phyloP scores from a whole-genome alignment of 2,797 vertebrate species.

The Sebastes steindachneri region DNA sequence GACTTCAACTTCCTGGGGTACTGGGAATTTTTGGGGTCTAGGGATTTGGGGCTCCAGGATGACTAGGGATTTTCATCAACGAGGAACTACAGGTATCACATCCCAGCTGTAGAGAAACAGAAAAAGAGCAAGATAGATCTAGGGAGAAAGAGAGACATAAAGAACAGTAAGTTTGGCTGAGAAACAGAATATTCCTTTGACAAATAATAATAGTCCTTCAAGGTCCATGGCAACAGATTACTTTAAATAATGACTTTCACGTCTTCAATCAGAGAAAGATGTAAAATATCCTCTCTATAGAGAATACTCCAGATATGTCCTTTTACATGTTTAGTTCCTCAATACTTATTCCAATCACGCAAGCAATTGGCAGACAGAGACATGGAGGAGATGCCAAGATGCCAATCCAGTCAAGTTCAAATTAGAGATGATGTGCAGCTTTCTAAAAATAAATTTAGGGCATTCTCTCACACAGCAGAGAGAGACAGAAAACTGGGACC shows the following conservation, averaged over 20 bases:
- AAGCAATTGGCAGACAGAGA: not conserved
- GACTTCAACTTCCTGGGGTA: not conserved
- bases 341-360: not conserved
- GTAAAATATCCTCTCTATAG: not conserved
- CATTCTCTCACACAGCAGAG: not conserved
- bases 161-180: not conserved
- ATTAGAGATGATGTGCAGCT: not conserved
- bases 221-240: slow-evolving; percentile 49
- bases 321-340: not conserved
- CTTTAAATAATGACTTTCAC: slow-evolving; percentile 6
- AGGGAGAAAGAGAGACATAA: slow-evolving; percentile 4
- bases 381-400: not conserved
- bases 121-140: slow-evolving; percentile 19
- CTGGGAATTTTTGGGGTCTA: not conserved
- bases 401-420: not conserved
- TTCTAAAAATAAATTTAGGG: not conserved
- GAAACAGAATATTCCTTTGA: not conserved
- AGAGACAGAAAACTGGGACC: not conserved
- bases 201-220: slow-evolving; percentile 5
- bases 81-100: slow-evolving; percentile 39
- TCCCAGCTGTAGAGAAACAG: slow-evolving; percentile 37
- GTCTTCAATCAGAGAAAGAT: not conserved
- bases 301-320: not conserved
- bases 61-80: slow-evolving; percentile 5
- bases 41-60: not conserved